phyloP scores from a whole-genome alignment of 64 coral and sea anemone species.

The Pocillopora damicornis region DNA sequence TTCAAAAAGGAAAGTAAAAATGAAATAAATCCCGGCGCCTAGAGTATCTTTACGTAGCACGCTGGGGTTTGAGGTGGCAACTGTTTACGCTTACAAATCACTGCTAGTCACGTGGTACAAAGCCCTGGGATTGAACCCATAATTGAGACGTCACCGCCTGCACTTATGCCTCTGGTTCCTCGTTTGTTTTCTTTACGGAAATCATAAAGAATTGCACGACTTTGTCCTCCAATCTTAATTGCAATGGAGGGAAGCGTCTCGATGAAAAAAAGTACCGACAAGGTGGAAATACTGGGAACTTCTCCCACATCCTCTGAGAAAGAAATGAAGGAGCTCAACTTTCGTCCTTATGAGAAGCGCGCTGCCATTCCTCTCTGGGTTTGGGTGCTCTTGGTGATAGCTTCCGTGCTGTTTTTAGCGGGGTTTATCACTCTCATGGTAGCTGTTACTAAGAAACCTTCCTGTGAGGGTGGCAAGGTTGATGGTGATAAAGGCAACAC shows the following conservation, averaged over 20 bases:
- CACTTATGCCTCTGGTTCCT: no score
- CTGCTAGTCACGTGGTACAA: no score
- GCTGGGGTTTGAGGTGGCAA: no score
- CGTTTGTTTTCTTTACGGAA: no score
- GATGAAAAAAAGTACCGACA: background rate
- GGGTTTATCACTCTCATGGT: slow-evolving; percentile 2
- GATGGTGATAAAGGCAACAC: background rate
- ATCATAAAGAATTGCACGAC: no score
- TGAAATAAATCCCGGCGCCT: no score
- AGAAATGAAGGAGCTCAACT: background rate
- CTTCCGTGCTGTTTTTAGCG: slow-evolving; percentile 16
- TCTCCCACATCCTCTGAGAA: background rate
- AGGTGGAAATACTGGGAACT: background rate
- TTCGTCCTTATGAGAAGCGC: background rate
- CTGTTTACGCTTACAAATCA: no score
- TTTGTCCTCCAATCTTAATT: background rate
- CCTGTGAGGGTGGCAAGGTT: background rate
- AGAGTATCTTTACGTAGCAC: no score
- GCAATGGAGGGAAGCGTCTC: background rate
- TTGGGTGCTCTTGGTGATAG: slow-evolving; percentile 9
- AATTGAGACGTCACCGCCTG: no score
- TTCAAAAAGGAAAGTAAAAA: no score
- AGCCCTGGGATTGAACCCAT: no score
- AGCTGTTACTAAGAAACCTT: slow-evolving; percentile 15
- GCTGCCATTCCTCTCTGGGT: background rate